phyloP scores from a whole-genome alignment of 2,888 invertebrate species.

The Alloplasta piceator region DNA sequence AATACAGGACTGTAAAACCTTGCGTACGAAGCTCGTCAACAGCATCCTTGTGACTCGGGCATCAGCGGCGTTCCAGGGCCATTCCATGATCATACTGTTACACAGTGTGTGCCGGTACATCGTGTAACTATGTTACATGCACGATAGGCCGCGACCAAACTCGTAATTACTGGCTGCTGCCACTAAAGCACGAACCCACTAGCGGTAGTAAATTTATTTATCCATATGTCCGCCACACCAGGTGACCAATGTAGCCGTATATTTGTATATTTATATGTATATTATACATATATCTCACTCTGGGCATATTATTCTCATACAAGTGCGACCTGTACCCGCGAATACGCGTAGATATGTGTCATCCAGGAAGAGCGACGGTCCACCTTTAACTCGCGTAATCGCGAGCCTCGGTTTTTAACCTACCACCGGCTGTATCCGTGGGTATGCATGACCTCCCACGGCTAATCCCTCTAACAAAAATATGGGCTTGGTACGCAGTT shows the following conservation, averaged over 20 bases:
- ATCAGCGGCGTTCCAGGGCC: neutral
- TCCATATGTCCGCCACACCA: constrained; percentile 34
- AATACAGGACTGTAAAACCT: neutral
- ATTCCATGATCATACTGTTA: neutral
- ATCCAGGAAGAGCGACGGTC: constrained; percentile 53
- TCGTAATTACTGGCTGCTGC: constrained; percentile 44
- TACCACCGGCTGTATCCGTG: constrained; percentile 5
- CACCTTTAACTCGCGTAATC: constrained; percentile 72
- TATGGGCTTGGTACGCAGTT: constrained; percentile 66
- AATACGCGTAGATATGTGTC: constrained; percentile 7
- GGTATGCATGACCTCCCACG: constrained; percentile 37
- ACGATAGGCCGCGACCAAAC: constrained; percentile 41
- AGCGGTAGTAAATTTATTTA: constrained; percentile 60
- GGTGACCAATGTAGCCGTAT: constrained; percentile 16
- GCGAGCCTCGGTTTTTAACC: constrained; percentile 22
- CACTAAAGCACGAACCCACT: constrained; percentile 24
- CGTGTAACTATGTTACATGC: constrained; percentile 21
- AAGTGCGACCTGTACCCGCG: constrained; percentile 27
- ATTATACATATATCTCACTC: constrained; percentile 62
- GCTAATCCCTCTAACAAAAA: constrained; percentile 77
- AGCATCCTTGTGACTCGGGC: neutral
- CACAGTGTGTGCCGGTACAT: constrained; percentile 10
- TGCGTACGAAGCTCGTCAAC: neutral
- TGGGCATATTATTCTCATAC: constrained; percentile 60
- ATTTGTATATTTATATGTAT: no score